A percentile compares a stretch with the other conserved stretches of the same genome.
Conservation (phyloP, 2,797 vertebrate species). For the Enteromius trimaculatus region DNA sequence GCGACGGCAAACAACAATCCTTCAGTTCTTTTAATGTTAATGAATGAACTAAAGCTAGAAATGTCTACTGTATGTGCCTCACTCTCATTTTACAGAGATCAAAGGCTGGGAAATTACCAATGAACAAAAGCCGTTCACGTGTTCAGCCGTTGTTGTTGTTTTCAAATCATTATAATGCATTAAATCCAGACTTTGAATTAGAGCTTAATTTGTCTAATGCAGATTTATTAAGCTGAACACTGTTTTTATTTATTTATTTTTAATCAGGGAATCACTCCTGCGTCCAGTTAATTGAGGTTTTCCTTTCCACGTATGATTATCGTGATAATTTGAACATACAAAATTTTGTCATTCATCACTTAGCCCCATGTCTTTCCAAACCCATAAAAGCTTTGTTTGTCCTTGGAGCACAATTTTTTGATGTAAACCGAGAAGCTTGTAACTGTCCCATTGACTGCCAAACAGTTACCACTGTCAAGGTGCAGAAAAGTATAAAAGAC, state of each 20-base stretch:
- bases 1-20: constrained; percentile 37
- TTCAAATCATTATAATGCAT: constrained; percentile 40
- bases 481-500: too few relatives aligned
- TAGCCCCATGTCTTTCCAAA: too few relatives aligned
- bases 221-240: constrained; percentile 3
- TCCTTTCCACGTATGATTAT: not conserved
- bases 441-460: too few relatives aligned
- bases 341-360: too few relatives aligned
- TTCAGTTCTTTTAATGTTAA: constrained; percentile 46
- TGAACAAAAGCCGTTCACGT: constrained; percentile 17
- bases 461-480: too few relatives aligned
- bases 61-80: constrained; percentile 20
- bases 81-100: constrained; percentile 42
- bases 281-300: not conserved
- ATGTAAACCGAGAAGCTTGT: too few relatives aligned
- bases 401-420: too few relatives aligned
- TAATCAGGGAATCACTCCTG: not conserved
- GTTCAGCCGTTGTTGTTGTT: constrained; percentile 3
- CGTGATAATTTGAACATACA: not conserved
- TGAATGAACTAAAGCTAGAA: constrained; percentile 41
- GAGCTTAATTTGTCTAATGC: constrained; percentile 16
- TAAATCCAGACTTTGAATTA: not conserved
- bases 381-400: too few relatives aligned
- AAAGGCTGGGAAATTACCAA: constrained; percentile 42
- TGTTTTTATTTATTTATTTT: not conserved